A percentile compares a stretch with the other conserved stretches of the same genome.
Conservation (phyloP, 2,113 vertebrate genomes). For the Apistogramma diplotaenia region DNA sequence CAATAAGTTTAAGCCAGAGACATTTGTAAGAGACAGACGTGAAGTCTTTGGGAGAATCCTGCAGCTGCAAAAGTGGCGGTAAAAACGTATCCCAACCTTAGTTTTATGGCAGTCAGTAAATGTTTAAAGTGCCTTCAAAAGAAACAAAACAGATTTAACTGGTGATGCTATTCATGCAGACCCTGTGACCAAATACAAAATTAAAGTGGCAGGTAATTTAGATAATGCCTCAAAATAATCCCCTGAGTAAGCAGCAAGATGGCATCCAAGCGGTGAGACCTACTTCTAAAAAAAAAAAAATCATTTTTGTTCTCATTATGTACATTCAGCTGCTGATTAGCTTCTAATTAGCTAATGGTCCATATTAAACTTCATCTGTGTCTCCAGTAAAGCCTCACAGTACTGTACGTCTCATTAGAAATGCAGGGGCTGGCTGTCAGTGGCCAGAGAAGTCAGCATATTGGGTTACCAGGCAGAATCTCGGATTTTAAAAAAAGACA, state of each 20-base stretch:
- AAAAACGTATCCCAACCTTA: no score
- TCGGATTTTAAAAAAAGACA: neutral
- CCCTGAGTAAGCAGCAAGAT: neutral
- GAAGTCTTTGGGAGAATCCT: no score
- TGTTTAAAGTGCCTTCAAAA: no score
- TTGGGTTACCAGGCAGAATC: slow-evolving; percentile 73
- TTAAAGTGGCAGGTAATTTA: neutral
- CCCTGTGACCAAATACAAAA: neutral
- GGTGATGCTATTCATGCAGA: neutral
- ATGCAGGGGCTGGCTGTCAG: slow-evolving; percentile 31
- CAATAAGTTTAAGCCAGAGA: neutral
- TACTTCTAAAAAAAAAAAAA: neutral
- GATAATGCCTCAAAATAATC: neutral
- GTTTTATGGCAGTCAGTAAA: no score
- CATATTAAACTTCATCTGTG: neutral
- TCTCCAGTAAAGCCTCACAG: neutral
- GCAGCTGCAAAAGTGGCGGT: no score
- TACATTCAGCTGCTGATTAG: neutral
- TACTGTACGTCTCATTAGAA: slow-evolving; percentile 18
- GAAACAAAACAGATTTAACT: no score
- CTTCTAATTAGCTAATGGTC: neutral
- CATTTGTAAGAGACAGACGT: no score
- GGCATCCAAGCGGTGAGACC: neutral
- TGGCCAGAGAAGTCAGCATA: slow-evolving; percentile 60
- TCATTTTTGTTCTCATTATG: fast-evolving